phyloP scores from a whole-genome alignment of 2,113 vertebrate genomes.

The Alethe diademata region DNA sequence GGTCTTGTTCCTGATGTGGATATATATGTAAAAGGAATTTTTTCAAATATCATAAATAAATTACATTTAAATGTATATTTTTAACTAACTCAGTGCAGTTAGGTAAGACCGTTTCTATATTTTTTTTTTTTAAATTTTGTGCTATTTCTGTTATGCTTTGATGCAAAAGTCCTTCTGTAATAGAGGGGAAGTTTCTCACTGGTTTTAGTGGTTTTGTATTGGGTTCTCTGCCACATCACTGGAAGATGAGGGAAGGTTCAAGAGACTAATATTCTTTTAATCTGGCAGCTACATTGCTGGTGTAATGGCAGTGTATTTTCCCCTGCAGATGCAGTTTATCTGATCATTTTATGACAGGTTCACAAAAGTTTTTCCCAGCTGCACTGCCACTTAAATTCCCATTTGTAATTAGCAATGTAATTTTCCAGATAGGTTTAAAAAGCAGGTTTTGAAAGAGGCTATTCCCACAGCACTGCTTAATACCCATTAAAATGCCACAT shows the following conservation, averaged over 20 bases:
- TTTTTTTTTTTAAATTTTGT: neutral
- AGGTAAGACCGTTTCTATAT: neutral
- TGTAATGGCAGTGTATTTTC: neutral
- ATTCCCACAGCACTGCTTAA: slow-evolving; percentile 7
- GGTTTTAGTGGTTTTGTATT: neutral
- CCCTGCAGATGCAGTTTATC: neutral
- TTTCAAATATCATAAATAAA: slow-evolving; percentile 17
- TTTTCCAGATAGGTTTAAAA: slow-evolving; percentile 19
- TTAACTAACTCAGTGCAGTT: neutral
- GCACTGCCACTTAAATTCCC: slow-evolving; percentile 5
- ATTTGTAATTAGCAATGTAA: slow-evolving; percentile 14
- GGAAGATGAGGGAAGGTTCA: neutral
- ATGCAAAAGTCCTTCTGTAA: neutral
- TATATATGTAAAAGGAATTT: neutral
- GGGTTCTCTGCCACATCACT: neutral
- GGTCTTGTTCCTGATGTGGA: slow-evolving; percentile 25
- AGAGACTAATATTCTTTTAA: neutral
- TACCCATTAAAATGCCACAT: neutral
- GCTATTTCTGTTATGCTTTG: neutral
- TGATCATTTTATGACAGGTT: slow-evolving; percentile 17
- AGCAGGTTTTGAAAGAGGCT: neutral
- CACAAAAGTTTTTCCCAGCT: slow-evolving; percentile 12
- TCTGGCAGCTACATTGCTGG: neutral
- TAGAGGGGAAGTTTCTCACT: neutral
- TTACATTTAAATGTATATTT: slow-evolving; percentile 13